A percentile compares a stretch with the other conserved stretches of the same genome.
Evolutionary conservation across 2,113 vertebrate genomes (phyloP).

Genomic region (Embiotoca jacksoni): DNA sequence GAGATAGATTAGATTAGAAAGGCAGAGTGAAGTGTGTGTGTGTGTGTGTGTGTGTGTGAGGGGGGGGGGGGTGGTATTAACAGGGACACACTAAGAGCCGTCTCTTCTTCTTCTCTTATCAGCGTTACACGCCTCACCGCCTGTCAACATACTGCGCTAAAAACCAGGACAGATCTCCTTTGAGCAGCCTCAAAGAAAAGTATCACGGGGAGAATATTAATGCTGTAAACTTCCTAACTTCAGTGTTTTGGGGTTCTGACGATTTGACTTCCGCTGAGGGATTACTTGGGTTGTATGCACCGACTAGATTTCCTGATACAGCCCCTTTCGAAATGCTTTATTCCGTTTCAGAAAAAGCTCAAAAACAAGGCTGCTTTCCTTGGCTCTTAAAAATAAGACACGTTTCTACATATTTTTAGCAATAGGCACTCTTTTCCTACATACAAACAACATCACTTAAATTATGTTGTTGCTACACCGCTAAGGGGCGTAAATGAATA

Average conservation of each 20-base stretch:
- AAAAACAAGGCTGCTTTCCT: slow-evolving; percentile 2
- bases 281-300: slow-evolving; percentile 13
- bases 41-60: not conserved
- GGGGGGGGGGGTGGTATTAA: slow-evolving; percentile 32
- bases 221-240: slow-evolving; percentile 19
- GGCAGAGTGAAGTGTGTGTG: slow-evolving; percentile 12
- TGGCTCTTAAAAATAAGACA: not conserved
- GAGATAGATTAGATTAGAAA: slow-evolving; percentile 38
- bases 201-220: slow-evolving; percentile 28
- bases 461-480: not conserved
- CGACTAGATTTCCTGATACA: slow-evolving; percentile 16
- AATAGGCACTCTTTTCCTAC: not conserved
- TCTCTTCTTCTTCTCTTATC: slow-evolving; percentile 32
- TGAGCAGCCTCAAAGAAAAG: slow-evolving; percentile 17
- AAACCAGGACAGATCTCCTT: slow-evolving; percentile 29
- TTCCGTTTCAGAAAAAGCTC: not conserved
- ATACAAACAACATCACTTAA: not conserved
- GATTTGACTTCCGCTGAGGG: slow-evolving; percentile 24
- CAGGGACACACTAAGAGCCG: slow-evolving; percentile 25
- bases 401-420: not conserved
- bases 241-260: slow-evolving; percentile 12
- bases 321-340: slow-evolving; percentile 19
- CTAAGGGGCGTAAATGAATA: slow-evolving; percentile 7
- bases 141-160: slow-evolving; percentile 38
- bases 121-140: not conserved